Base-by-base conservation (phyloP, 1,140 invertebrate species). In the Cheumatopsyche charites region DNA sequence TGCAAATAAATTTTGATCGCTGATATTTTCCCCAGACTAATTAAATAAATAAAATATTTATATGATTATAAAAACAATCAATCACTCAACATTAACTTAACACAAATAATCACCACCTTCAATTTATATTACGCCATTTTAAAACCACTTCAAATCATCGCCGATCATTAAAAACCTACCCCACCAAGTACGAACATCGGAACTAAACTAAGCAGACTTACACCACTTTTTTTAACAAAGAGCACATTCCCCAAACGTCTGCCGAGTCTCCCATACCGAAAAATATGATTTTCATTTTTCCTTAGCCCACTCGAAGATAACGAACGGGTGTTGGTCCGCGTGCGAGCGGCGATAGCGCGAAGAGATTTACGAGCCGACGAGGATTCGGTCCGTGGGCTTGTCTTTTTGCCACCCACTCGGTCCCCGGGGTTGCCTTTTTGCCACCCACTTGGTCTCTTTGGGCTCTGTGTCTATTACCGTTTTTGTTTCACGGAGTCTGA, bases 401-500 rank as follows among this genome's bases (percentile, higher is more conserved):
- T 3, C 41, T 42, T 42, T 42, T 42, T 42, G 15, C 17, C 12
- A 52, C 49, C 19, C 67, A n/a, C 67, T 41, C 26, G 52, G 26
- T 47, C 21, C 29, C 67, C 36, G 29, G 62, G 43, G 61, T 70
- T 70, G 52, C 67, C 19, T 70, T 62, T 62, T 62, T 41, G 52
- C 58, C 66, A 1, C 26, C 43, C 12, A 6, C 12, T 42, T n/a
- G 21, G 55, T 21, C 11, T 23, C 12, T 58, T 3, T 11, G 43
- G 15, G 13, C 21, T 13, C 47, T 7, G 61, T 36, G 41, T 62
- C 52, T 42, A 70, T 70, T 70, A 70, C 67, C 52, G 67, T 70
- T 70, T 70, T 70, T 52, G 42, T 70, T 70, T 70, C 62, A 70
- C 41, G 52, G 45, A 19, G n/a, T 25, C 55, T 15, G 43, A 49